Percentiles rank a stretch among this genome's conserved stretches.
These are phyloP conservation scores for Alligator sinensis DNA, from an alignment of 2,113 vertebrate species.

Conservation along the genomic window DNA sequence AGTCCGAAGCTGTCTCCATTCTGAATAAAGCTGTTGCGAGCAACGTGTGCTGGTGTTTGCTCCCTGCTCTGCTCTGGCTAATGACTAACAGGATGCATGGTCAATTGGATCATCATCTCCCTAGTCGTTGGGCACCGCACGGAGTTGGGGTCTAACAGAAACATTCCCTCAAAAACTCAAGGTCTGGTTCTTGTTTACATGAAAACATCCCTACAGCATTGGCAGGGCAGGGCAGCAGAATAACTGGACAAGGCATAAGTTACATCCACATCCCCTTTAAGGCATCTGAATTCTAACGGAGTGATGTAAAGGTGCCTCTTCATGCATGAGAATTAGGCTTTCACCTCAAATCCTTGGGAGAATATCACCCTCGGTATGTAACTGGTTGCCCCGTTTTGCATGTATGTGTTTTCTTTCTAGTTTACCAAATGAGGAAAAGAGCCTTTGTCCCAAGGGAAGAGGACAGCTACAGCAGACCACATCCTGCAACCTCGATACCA, in stretches of 20 bases:
- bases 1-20: too few species aligned
- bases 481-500: accelerated
- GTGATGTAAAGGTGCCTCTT: background rate
- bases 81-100: too few species aligned
- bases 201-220: background rate
- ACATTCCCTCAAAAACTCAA: background rate
- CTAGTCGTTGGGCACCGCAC: too few species aligned
- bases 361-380: background rate
- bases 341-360: background rate
- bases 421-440: background rate
- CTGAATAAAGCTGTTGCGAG: too few species aligned
- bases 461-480: background rate
- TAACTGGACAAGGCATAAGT: background rate
- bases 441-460: background rate
- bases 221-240: background rate
- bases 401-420: background rate
- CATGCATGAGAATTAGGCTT: background rate
- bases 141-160: too few species aligned
- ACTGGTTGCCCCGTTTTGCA: background rate
- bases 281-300: background rate
- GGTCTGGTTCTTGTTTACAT: background rate
- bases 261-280: background rate
- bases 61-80: too few species aligned
- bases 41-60: too few species aligned
- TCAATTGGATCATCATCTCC: too few species aligned